phyloP scores from a whole-genome alignment of 2,888 invertebrate species.

The Tridacna gigas region DNA sequence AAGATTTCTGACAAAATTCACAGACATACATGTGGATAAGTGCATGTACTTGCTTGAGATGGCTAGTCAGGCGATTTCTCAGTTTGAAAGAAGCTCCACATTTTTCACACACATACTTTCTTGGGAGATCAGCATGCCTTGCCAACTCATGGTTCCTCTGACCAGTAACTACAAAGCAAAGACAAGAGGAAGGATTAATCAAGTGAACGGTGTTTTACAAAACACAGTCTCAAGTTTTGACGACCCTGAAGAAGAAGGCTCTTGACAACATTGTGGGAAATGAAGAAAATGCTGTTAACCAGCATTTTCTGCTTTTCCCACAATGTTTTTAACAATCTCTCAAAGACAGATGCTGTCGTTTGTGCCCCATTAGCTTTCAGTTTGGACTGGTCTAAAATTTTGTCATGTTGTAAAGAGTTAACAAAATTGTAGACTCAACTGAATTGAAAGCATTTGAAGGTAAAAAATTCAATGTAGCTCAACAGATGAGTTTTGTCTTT shows the following conservation, averaged over 20 bases:
- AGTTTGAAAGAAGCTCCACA: conserved; percentile 10
- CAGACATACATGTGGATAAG: background rate
- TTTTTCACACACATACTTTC: conserved; percentile 15
- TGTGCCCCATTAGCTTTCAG: too few species aligned
- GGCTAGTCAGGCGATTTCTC: background rate
- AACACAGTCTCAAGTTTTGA: too few species aligned
- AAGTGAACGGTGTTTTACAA: too few species aligned
- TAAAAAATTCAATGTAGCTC: too few species aligned
- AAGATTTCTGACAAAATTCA: conserved; percentile 1
- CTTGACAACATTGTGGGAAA: background rate
- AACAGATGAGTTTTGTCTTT: too few species aligned
- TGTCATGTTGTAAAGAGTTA: too few species aligned
- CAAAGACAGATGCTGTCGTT: too few species aligned
- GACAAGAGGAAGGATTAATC: background rate
- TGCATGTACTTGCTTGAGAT: background rate
- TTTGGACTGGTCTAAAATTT: too few species aligned
- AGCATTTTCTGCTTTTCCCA: background rate
- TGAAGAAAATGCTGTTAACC: background rate
- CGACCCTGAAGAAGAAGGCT: background rate
- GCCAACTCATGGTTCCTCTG: conserved; percentile 11
- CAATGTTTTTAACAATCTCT: background rate
- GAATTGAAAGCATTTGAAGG: too few species aligned
- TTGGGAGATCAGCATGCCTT: background rate
- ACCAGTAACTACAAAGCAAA: background rate
- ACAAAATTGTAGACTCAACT: too few species aligned